Percentiles rank a stretch among this genome's conserved stretches.
These are phyloP conservation scores for Tenebrosternarchus preto DNA, from an alignment of 2,113 vertebrate genomes.

Conservation along the genomic window DNA sequence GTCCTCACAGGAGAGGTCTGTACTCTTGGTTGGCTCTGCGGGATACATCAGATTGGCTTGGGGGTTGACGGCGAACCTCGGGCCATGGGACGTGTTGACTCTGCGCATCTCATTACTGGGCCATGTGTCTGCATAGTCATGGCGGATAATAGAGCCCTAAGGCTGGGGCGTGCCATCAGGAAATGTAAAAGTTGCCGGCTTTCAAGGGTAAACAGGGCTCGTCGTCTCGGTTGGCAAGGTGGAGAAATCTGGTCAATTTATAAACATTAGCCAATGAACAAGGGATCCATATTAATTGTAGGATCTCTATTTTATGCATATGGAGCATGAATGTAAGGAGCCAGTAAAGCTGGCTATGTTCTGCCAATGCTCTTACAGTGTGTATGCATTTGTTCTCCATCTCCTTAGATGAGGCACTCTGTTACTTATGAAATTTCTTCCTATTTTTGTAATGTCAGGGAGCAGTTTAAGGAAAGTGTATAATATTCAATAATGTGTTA, in stretches of 20 bases:
- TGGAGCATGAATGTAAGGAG: background rate
- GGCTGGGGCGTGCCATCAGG: constrained; percentile 58
- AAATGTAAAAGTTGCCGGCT: constrained; percentile 71
- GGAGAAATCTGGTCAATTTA: constrained; percentile 58
- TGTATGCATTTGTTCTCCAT: constrained; percentile 3
- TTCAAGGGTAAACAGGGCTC: constrained; percentile 76
- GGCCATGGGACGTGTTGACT: constrained; percentile 74
- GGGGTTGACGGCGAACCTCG: constrained; percentile 57
- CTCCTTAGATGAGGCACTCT: background rate
- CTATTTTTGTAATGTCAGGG: too few relatives aligned
- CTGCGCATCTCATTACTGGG: constrained; percentile 70
- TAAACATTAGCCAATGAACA: constrained; percentile 57
- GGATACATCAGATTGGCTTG: constrained; percentile 30
- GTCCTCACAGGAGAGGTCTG: constrained; percentile 5
- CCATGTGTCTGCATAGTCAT: constrained; percentile 79
- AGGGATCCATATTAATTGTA: constrained; percentile 52
- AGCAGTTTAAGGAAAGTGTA: too few relatives aligned
- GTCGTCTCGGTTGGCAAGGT: constrained; percentile 56
- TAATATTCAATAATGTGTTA: background rate
- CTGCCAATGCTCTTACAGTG: constrained; percentile 61
- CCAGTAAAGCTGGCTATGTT: background rate
- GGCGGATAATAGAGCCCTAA: constrained; percentile 72
- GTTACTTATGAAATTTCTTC: too few relatives aligned
- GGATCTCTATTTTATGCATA: constrained; percentile 35
- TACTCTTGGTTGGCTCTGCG: constrained; percentile 38